A percentile compares a stretch with the other conserved stretches of the same genome.
These are phyloP conservation scores for Neomonachus schauinslandi DNA, from an alignment of 2,113 vertebrate genomes.

Conservation along the genomic window DNA sequence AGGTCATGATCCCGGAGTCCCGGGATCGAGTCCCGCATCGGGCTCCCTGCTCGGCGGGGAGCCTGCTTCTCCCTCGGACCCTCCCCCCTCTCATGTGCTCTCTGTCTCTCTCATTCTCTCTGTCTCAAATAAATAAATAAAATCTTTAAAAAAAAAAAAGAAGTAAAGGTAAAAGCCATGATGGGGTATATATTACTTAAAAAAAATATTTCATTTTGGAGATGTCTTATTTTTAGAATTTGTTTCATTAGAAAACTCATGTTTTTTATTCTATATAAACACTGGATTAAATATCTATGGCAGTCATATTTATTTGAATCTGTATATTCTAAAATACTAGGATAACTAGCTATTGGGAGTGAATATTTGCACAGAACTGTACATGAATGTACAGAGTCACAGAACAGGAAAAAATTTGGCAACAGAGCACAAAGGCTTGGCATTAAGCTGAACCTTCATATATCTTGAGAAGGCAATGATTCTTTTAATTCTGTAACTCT, in stretches of 20 bases:
- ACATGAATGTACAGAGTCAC: neutral
- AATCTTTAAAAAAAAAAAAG: too few species aligned
- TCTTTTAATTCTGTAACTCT: slow-evolving; percentile 44
- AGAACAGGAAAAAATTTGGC: neutral
- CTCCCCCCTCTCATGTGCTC: too few species aligned
- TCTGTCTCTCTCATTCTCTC: too few species aligned
- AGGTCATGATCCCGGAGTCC: too few species aligned
- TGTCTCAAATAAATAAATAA: too few species aligned
- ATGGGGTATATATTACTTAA: neutral
- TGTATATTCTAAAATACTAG: slow-evolving; percentile 22
- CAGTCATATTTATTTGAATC: slow-evolving; percentile 2
- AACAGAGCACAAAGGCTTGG: neutral
- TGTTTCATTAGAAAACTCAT: slow-evolving; percentile 27
- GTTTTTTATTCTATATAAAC: slow-evolving; percentile 16
- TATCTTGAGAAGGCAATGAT: neutral
- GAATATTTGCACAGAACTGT: neutral
- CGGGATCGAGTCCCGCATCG: too few species aligned
- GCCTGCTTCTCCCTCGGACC: too few species aligned
- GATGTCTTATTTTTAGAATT: slow-evolving; percentile 28
- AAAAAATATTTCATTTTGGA: slow-evolving; percentile 36
- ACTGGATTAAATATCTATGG: neutral
- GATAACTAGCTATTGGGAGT: neutral
- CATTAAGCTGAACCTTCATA: neutral
- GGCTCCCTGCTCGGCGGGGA: too few species aligned
- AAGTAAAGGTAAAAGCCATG: slow-evolving; percentile 45